Evolutionary conservation across 2,113 vertebrate genomes (phyloP).

Genomic region (Mus spicilegus): DNA sequence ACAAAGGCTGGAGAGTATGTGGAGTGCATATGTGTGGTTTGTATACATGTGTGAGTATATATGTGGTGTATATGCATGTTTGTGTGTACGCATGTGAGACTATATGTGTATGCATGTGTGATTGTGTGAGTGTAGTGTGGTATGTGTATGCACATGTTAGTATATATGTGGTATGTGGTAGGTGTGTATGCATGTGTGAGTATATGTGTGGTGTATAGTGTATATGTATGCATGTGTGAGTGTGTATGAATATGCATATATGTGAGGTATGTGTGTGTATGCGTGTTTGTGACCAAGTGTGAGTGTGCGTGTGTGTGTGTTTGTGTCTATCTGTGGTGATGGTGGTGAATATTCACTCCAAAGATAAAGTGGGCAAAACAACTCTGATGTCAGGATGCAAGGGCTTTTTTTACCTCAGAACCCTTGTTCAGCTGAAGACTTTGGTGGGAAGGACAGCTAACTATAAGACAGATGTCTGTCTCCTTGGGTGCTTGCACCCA

Average conservation of each 20-base stretch:
- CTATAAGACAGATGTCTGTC: not conserved
- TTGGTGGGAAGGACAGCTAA: slow-evolving; percentile 36
- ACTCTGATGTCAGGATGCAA: slow-evolving; percentile 44
- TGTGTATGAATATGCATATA: not conserved
- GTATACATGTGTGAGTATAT: not conserved
- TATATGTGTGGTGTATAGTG: too few species aligned
- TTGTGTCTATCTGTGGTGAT: not conserved
- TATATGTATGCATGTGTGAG: not conserved
- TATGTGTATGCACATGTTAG: not conserved
- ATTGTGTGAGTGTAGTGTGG: not conserved
- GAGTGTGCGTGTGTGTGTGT: not conserved
- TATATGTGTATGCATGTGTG: not conserved
- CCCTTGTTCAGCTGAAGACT: not conserved
- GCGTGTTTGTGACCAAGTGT: not conserved
- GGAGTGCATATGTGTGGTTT: not conserved
- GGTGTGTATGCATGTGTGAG: not conserved
- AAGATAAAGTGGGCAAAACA: slow-evolving; percentile 28
- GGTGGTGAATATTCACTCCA: not conserved
- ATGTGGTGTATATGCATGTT: not conserved
- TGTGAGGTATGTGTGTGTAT: too few species aligned
- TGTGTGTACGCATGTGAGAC: not conserved
- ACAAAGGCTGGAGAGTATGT: not conserved
- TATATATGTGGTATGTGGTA: too few species aligned
- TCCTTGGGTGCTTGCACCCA: slow-evolving; percentile 33
- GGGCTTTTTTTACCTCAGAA: slow-evolving; percentile 29